A percentile compares a stretch with the other conserved stretches of the same genome.
These are phyloP conservation scores for Drosophila neonasuta DNA, from an alignment of 2,888 invertebrate genomes.

Conservation along the genomic window DNA sequence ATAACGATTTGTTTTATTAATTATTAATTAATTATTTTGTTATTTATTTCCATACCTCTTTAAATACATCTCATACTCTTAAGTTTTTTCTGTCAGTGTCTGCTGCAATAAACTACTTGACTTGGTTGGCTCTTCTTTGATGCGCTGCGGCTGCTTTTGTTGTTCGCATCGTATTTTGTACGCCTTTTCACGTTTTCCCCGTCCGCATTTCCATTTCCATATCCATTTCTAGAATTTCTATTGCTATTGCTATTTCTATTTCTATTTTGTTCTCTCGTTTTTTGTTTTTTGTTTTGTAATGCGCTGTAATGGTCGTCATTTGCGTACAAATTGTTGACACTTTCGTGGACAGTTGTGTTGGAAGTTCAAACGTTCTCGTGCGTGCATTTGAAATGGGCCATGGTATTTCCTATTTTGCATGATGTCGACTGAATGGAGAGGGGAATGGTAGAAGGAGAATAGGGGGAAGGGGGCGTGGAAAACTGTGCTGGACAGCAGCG, in stretches of 20 bases:
- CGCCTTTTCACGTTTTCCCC: slow-evolving; percentile 43
- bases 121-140: slow-evolving; percentile 30
- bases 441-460: not conserved
- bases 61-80: too few species aligned
- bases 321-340: slow-evolving; percentile 73
- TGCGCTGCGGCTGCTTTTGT: slow-evolving; percentile 32
- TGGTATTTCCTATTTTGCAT: slow-evolving; percentile 51
- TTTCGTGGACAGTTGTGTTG: slow-evolving; percentile 45
- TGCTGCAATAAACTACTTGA: slow-evolving; percentile 1
- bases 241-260: slow-evolving; percentile 26
- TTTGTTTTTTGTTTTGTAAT: slow-evolving; percentile 44
- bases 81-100: slow-evolving; percentile 23
- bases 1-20: too few species aligned
- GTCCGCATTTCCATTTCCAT: not conserved
- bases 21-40: not conserved
- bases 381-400: slow-evolving; percentile 62
- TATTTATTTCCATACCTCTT: not conserved
- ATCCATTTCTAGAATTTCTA: slow-evolving; percentile 14
- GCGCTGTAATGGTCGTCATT: slow-evolving; percentile 63
- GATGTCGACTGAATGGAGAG: slow-evolving; percentile 3
- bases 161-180: slow-evolving; percentile 7
- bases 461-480: not conserved
- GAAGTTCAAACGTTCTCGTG: slow-evolving; percentile 55
- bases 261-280: slow-evolving; percentile 33
- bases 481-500: slow-evolving; percentile 23